phyloP scores from a whole-genome alignment of 2,113 vertebrate genomes.

The Grammomys surdaster region DNA sequence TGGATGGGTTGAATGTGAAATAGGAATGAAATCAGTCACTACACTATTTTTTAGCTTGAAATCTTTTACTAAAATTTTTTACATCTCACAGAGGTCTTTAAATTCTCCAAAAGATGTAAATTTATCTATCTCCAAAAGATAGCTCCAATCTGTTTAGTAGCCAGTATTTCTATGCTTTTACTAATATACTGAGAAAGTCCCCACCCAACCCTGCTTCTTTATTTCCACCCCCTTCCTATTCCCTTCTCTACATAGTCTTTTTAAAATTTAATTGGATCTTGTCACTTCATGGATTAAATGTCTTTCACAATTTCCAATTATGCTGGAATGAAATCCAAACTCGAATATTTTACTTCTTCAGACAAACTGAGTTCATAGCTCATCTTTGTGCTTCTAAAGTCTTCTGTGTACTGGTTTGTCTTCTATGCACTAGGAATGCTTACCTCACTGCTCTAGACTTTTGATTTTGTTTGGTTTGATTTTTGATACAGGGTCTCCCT shows the following conservation, averaged over 20 bases:
- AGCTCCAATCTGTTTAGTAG: constrained; percentile 43
- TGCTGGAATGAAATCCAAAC: constrained; percentile 29
- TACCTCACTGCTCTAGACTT: not conserved
- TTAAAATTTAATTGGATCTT: constrained; percentile 19
- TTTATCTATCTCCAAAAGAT: constrained; percentile 49
- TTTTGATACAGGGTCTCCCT: not conserved
- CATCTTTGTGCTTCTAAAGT: not conserved
- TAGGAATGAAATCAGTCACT: not conserved
- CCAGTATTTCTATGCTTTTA: constrained; percentile 1
- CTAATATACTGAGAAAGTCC: constrained; percentile 4
- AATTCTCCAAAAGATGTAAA: constrained; percentile 56
- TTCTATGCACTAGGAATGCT: not conserved
- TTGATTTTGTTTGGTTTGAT: not conserved
- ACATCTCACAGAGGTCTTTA: constrained; percentile 33
- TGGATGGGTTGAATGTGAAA: not conserved
- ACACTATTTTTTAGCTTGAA: constrained; percentile 27
- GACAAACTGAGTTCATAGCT: not conserved
- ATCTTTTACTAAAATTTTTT: constrained; percentile 16
- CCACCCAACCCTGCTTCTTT: not conserved
- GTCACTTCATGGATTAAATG: constrained; percentile 41
- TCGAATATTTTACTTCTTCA: constrained; percentile 16
- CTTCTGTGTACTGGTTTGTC: not conserved
- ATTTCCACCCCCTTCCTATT: not conserved
- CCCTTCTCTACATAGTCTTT: not conserved
- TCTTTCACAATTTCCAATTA: constrained; percentile 31